Evolutionary conservation across 2,888 invertebrate species (phyloP), one percentile per base, ranked within the genome.

Genomic region (Ormyrus thymus): DNA sequence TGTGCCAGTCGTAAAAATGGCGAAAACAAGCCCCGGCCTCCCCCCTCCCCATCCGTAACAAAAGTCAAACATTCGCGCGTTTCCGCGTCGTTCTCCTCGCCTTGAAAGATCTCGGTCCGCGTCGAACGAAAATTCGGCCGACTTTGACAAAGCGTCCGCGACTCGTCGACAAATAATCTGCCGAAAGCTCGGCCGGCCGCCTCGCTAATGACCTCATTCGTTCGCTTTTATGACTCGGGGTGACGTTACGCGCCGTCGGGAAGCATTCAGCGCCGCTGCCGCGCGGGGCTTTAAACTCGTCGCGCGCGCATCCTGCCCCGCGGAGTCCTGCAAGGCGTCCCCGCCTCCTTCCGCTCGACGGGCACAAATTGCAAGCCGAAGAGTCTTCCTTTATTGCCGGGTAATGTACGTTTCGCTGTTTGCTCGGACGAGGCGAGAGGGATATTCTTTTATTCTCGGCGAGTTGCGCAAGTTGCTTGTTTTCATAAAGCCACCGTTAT

Each of bases 151-250:
- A 90, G 88, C 86, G 87, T 69, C 74, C 73, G 81, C 80, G 81
- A 81, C 81, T 78, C 76, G 80, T 86, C 89, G 90, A 90, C 90
- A 90, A 90, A 90, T 89, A 87, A 89, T 61, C 87, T 87, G 88
- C 88, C 86, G 81, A 89, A 87, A 82, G 29, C 58, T 29, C 48
- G 50, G 0, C 53, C 59, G 13, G 79, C 86, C 88, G 84, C 86
- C 86, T 29, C 29, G 29, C 89, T 91, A 91, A 91, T 90, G 90
- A 90, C 87, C 86, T 88, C 87, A 89, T 91, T 89, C 87, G 90
- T 91, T 90, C 88, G 85, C 88, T 89, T 90, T 90, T 90, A 89
- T 88, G 89, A 87, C 88, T 86, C n/a, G 87, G 86, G 86, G 84
- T 11, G 75, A 68, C 68, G 15, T 56, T 10, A 29, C 29, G 15